Conservation (phyloP, 2,888 invertebrate genomes). For the Drosophila niveifrons region DNA sequence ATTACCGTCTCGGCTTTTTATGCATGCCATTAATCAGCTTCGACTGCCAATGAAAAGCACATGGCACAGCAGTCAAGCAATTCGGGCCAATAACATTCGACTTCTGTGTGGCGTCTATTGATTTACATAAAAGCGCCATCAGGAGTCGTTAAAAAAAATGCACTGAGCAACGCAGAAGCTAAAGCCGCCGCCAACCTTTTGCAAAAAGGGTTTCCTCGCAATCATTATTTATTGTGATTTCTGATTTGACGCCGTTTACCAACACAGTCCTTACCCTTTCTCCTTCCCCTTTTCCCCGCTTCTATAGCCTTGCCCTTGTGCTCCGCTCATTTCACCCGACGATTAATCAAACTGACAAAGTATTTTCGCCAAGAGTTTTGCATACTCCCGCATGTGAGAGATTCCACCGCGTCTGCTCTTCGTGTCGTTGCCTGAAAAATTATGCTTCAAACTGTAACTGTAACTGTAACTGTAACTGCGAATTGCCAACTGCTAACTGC, state of each 20-base stretch:
- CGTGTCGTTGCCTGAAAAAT: constrained; percentile 38
- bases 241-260: constrained; percentile 75
- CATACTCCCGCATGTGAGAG: constrained; percentile 20
- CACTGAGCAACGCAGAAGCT: constrained; percentile 13
- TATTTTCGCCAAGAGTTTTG: constrained; percentile 50
- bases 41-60: constrained; percentile 45
- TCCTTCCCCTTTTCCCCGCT: neutral
- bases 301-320: neutral
- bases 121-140: constrained; percentile 77
- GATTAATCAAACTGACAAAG: constrained; percentile 79
- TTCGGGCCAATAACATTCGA: constrained; percentile 48
- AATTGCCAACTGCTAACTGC: constrained; percentile 51
- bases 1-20: constrained; percentile 58
- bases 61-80: constrained; percentile 17
- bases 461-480: constrained; percentile 21
- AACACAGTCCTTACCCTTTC: constrained; percentile 9
- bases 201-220: constrained; percentile 58
- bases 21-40: constrained; percentile 68
- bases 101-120: constrained; percentile 46
- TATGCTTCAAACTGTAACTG: constrained; percentile 21
- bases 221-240: constrained; percentile 79
- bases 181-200: constrained; percentile 15
- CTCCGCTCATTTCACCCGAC: constrained; percentile 35
- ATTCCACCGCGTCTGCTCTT: neutral
- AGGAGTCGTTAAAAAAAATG: constrained; percentile 56